Conservation (phyloP, 1,140 invertebrate species). For the Drosophila ercepeae region DNA sequence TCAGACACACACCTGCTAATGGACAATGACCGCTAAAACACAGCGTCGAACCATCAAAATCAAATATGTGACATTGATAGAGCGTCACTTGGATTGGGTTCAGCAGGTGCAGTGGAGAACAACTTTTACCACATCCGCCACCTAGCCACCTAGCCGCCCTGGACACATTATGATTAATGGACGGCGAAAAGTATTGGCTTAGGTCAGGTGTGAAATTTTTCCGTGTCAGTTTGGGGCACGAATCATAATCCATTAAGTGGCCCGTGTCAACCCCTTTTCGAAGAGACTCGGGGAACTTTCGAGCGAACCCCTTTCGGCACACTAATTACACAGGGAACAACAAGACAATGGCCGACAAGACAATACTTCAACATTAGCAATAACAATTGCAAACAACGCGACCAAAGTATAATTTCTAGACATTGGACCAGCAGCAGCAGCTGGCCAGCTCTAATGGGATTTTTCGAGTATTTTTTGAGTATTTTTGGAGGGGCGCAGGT, state of each 20-base stretch:
- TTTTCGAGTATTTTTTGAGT: slow-evolving; percentile 20
- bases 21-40: slow-evolving; percentile 27
- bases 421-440: slow-evolving; percentile 43
- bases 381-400: slow-evolving; percentile 35
- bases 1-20: slow-evolving; percentile 34
- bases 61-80: slow-evolving; percentile 49
- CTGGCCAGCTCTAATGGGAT: slow-evolving; percentile 50
- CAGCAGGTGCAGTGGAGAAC: slow-evolving; percentile 17
- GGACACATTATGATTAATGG: slow-evolving; percentile 59
- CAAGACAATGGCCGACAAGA: slow-evolving; percentile 32
- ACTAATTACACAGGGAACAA: slow-evolving; percentile 60
- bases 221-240: slow-evolving; percentile 17
- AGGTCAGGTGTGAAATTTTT: slow-evolving; percentile 56
- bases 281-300: slow-evolving; percentile 31
- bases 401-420: slow-evolving; percentile 30
- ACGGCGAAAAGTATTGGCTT: slow-evolving; percentile 12
- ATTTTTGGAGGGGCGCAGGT: slow-evolving; percentile 30
- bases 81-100: slow-evolving; percentile 26
- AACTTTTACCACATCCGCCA: slow-evolving; percentile 43
- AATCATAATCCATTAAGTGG: slow-evolving; percentile 67
- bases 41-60: neutral
- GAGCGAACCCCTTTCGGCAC: slow-evolving; percentile 60
- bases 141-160: neutral
- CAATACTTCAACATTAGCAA: slow-evolving; percentile 10
- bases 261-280: slow-evolving; percentile 20